phyloP scores from a whole-genome alignment of 2,888 invertebrate species.

The Lutraria lutraria region DNA sequence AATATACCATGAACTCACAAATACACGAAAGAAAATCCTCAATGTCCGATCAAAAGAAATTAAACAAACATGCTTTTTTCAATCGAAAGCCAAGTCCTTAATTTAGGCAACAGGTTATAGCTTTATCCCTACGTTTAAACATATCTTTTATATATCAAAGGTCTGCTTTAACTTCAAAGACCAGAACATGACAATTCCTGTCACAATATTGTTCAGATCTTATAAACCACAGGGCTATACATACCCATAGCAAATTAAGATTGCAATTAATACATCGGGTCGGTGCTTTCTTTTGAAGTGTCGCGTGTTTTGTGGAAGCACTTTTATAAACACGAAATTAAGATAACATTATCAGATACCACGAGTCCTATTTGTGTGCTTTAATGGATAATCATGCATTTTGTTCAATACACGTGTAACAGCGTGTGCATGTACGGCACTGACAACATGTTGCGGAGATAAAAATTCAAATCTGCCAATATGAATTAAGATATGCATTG shows the following conservation, averaged over 20 bases:
- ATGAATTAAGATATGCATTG: neutral
- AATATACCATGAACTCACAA: neutral
- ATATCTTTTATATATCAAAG: slow-evolving; percentile 19
- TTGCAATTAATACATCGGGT: neutral
- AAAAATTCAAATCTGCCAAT: neutral
- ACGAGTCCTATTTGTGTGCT: neutral
- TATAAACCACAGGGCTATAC: neutral
- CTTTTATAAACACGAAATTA: slow-evolving; percentile 12
- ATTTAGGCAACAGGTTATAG: neutral
- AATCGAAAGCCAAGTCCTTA: neutral
- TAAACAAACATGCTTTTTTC: neutral
- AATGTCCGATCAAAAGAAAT: neutral
- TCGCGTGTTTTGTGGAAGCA: neutral
- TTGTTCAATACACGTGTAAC: neutral
- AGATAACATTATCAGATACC: neutral
- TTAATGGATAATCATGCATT: neutral
- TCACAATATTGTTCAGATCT: neutral
- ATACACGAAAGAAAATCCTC: neutral
- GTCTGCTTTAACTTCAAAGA: neutral
- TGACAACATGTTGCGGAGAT: neutral
- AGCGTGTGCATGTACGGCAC: neutral
- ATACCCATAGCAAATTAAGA: neutral
- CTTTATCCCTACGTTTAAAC: neutral
- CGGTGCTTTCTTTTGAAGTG: slow-evolving; percentile 9
- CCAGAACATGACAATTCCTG: neutral